phyloP scores from a whole-genome alignment of 2,797 vertebrate species.

The Nyctibius grandis region DNA sequence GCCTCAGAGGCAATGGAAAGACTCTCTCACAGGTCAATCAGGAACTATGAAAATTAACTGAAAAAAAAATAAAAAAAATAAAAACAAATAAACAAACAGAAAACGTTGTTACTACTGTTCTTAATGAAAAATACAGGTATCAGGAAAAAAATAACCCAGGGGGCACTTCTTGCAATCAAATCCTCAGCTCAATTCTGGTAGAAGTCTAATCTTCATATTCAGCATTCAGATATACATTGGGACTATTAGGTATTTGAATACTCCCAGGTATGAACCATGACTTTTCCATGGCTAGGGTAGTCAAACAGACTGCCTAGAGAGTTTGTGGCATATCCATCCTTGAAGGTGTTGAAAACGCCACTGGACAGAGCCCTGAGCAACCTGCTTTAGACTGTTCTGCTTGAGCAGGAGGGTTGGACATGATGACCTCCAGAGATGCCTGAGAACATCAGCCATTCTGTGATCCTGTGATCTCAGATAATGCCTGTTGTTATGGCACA shows the following conservation, averaged over 20 bases:
- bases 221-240: background rate
- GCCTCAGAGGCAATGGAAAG: background rate
- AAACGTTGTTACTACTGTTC: background rate
- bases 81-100: background rate
- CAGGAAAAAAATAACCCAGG: background rate
- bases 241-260: background rate
- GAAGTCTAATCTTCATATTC: background rate
- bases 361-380: background rate
- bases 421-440: background rate
- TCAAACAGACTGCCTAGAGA: background rate
- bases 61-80: background rate
- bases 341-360: background rate
- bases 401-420: background rate
- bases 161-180: background rate
- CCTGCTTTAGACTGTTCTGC: background rate
- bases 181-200: background rate
- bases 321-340: background rate
- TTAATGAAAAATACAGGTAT: background rate
- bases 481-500: accelerated
- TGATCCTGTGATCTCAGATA: background rate
- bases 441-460: background rate
- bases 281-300: background rate
- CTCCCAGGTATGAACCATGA: background rate
- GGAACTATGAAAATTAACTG: background rate
- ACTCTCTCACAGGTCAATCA: background rate